Base-by-base conservation (phyloP, 2,888 invertebrate species). In the Agrypnus murinus region DNA sequence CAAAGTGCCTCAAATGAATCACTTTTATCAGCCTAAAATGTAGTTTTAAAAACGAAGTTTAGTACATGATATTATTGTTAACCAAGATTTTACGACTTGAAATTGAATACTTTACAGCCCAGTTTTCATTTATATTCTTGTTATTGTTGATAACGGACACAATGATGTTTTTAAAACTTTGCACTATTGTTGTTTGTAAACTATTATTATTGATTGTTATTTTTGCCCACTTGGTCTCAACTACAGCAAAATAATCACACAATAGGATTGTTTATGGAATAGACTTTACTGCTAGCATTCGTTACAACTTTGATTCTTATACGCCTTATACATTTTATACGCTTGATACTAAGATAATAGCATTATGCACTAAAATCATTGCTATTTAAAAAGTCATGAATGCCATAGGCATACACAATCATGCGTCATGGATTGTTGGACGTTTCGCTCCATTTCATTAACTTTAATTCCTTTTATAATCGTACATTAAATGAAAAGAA, bases 141-240 rank as follows among this genome's bases (percentile, higher is more conserved):
- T 55, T 55, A 36, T 55, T 43, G 40, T 31, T 14, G 59, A 59
- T 59, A 59, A 43, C 43, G 59, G 19, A 59, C 43, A 59, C 59
- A 59, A 59, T 59, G 59, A 59, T 59, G 59, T 59, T 59, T 59
- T 59, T 59, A 40, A 59, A 59, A 43, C 59, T 43, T 59, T 14
- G 55, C 55, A 36, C 55, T 55, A 17, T 55, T 12, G 15, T 12
- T 55, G 36, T 55, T 55, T 34, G 15, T 15, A 55, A 55, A 36
- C 55, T 34, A 38, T 43, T 43, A 31, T 43, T 43, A 31, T 40
- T 59, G 9, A 40, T 58, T 40, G 32, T 59, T 43, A 14, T 59
- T 59, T 40, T 59, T 43, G 59, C 59, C 25, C 59, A 59, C 59
- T 59, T 59, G 25, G 55, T 36, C 55, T 3, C 17, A 38, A 48